phyloP scores from a whole-genome alignment of 2,113 vertebrate species.

The Geococcyx californianus region DNA sequence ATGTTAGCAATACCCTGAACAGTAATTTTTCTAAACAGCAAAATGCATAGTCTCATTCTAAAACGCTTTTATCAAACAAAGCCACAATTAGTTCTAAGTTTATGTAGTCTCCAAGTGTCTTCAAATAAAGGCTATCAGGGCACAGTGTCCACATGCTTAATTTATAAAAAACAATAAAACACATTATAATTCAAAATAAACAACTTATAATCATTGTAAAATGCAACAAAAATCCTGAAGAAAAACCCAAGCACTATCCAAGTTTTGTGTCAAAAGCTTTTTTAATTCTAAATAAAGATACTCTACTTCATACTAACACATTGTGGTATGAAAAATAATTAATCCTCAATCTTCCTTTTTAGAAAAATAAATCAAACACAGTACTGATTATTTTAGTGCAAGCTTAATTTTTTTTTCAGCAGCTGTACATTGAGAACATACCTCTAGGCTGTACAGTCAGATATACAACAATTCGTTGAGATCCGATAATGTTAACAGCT shows the following conservation, averaged over 20 bases:
- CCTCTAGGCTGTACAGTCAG: conserved; percentile 91
- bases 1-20: not conserved
- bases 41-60: not conserved
- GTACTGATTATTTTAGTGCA: not conserved
- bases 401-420: not conserved
- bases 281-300: not conserved
- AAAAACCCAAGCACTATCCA: not conserved
- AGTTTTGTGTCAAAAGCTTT: not conserved
- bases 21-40: not conserved
- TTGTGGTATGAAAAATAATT: not conserved
- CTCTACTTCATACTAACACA: not conserved
- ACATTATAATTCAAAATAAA: not conserved
- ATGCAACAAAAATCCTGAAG: not conserved
- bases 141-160: not conserved
- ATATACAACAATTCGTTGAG: conserved; percentile 80
- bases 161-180: not conserved
- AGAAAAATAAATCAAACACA: not conserved
- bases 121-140: not conserved
- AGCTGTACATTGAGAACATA: conserved; percentile 39
- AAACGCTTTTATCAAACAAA: not conserved
- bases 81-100: not conserved
- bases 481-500: conserved; percentile 92
- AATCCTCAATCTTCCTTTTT: not conserved
- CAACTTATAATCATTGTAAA: not conserved
- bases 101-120: not conserved